Base-by-base conservation (phyloP, 2,797 vertebrate genomes). In the Danio aesculapii region DNA sequence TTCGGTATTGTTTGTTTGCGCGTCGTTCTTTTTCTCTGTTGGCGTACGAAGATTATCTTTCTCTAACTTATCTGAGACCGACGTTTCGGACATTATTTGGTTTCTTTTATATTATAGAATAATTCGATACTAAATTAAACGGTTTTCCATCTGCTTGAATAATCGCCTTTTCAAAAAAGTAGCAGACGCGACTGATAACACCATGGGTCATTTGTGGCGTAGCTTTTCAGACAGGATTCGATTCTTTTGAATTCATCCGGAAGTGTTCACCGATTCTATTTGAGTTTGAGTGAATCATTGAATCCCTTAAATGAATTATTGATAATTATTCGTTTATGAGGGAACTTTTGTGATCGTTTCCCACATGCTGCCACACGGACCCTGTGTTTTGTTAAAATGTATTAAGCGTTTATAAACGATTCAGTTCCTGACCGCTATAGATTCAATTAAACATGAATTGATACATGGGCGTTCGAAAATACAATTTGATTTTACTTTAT, bases 21-120 rank as follows among this genome's bases (percentile, higher is more conserved):
- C 13, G 9, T 44, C 47, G 55, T 50, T 16, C 19, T 8, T 19
- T 17, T 41, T 41, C 39, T 72, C 41, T 52, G 13, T 62, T 55
- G 41, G 6, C 41, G 59, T 47, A 13, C 17, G 13, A 49, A 46
- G 13, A 0, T 17, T 2, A 41, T 50, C 47, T 16, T 62, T 17
- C 57, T 73, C 50, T 53, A 53, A 53, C 17, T 70, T 9, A 53
- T n/a, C 16, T 43, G 39, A 62, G 57, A 3, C 30, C 12, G 47
- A 13, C 53, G 49, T 64, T 64, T 64, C 59, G 6, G 77, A 46
- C 77, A 80, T 80, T 63, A 9, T 80, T 70, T 46, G 43, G 7
- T 17, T 2, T 30, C 1, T 30, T 30, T 30, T 1, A 3, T 30
- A 30, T 30, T 30, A 30, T 3, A 39, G 8, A 69, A 50, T 69